Conservation (phyloP, 1,140 invertebrate species). For the Eupeodes corollae region DNA sequence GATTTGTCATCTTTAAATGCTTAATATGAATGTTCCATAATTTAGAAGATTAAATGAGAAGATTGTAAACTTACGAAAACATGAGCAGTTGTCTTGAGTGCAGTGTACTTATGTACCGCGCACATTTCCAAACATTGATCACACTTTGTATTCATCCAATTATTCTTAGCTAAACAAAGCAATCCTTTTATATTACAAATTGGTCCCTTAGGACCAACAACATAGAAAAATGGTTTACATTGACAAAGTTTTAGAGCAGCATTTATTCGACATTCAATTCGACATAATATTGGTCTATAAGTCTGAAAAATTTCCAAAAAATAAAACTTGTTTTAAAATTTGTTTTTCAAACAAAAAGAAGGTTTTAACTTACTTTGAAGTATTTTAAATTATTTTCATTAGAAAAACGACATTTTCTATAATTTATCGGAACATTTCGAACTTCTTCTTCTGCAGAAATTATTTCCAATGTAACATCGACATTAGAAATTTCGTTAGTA, state of each 20-base stretch:
- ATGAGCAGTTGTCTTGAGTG: too few species aligned
- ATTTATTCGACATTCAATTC: constrained; percentile 26
- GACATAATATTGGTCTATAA: constrained; percentile 24
- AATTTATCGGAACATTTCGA: constrained; percentile 20
- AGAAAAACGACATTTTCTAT: constrained; percentile 27
- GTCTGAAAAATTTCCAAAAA: constrained; percentile 8
- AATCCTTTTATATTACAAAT: constrained; percentile 20
- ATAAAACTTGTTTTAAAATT: not conserved
- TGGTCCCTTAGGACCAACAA: constrained; percentile 6
- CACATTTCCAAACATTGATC: constrained; percentile 22
- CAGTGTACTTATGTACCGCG: constrained; percentile 2
- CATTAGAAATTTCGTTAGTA: constrained; percentile 11
- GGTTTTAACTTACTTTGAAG: constrained; percentile 12
- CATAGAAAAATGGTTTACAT: constrained; percentile 31
- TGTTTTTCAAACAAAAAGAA: not conserved
- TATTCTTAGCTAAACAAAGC: constrained; percentile 17
- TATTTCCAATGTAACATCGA: constrained; percentile 14
- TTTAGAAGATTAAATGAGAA: too few species aligned
- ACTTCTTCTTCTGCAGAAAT: constrained; percentile 22
- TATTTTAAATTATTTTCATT: constrained; percentile 23
- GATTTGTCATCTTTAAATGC: too few species aligned
- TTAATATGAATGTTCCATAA: too few species aligned
- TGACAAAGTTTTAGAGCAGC: constrained; percentile 16
- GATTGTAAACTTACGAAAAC: too few species aligned
- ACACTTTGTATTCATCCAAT: constrained; percentile 16